Evolutionary conservation across 1,140 invertebrate genomes (phyloP).

Genomic region (Dermatophagoides farinae): DNA sequence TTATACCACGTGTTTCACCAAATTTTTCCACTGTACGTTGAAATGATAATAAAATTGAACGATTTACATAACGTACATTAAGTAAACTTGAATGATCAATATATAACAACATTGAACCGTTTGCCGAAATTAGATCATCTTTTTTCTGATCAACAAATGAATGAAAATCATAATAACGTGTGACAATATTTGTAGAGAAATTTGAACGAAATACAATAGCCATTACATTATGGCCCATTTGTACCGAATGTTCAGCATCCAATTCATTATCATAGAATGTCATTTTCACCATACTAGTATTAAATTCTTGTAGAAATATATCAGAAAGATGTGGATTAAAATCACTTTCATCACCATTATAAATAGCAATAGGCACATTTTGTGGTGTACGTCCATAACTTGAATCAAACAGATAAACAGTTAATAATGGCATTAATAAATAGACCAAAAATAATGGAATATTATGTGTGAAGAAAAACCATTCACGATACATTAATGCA

Average conservation of each 20-base stretch:
- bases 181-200: conserved; percentile 8
- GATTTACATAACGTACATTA: conserved; percentile 16
- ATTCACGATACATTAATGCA: conserved; percentile 14
- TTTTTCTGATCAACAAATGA: not conserved
- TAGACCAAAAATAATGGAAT: conserved; percentile 75
- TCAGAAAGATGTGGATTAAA: not conserved
- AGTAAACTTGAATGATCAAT: conserved; percentile 23
- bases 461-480: conserved; percentile 52
- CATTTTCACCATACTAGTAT: conserved; percentile 3
- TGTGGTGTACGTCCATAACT: conserved; percentile 53
- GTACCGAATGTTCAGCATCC: conserved; percentile 9
- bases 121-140: conserved; percentile 11
- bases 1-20: conserved; percentile 11
- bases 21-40: conserved; percentile 17
- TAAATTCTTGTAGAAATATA: not conserved
- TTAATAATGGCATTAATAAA: conserved; percentile 36
- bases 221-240: conserved; percentile 11
- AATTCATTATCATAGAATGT: not conserved
- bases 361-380: conserved; percentile 56
- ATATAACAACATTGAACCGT: conserved; percentile 20
- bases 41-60: conserved; percentile 15
- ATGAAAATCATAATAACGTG: not conserved
- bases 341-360: conserved; percentile 27
- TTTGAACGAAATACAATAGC: conserved; percentile 10
- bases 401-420: conserved; percentile 49